Base-by-base conservation (phyloP, 1,140 invertebrate genomes). In the Leptinotarsa defecta region DNA sequence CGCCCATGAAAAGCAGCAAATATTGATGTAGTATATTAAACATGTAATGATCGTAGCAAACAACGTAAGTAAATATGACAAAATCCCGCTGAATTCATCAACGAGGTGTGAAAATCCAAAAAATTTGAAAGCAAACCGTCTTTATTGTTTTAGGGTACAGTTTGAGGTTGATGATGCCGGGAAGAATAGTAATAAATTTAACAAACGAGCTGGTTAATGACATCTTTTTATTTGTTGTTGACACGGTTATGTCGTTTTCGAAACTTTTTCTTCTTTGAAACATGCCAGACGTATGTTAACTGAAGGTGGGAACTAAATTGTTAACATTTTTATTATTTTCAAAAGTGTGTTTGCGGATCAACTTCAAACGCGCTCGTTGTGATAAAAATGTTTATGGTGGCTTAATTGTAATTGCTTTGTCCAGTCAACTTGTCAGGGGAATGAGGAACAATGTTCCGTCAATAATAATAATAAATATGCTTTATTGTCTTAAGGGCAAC, bases 21-120 rank as follows among this genome's bases (percentile, higher is more conserved):
- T 57, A 57, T 57, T 57, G 52, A 57, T 17, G 13, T 17, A 57
- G 52, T 57, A 57, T 57, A 57, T 57, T 57, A 57, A 57, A 19
- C 52, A 57, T n/a, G 52, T 57, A 57, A 57, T 57, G 52, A 57
- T 57, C 52, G 52, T 57, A 15, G 52, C 52, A 57, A 57, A 57
- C 52, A 57, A 57, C 17, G 4, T 57, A 57, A 57, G n/a, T 19
- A 57, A 57, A 57, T 57, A 57, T 43, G 52, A 57, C 52, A 57
- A 57, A 57, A 57, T 57, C 52, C 52, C 52, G 52, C 52, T 57
- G 52, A 57, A 57, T 57, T 57, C 52, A 57, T 57, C 52, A 57
- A 57, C 2, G 52, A 57, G 52, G 52, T 57, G 52, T 57, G 52
- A 57, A 57, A 57, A 57, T 57, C 52, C 52, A 57, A 13, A 57